These are phyloP conservation scores for Archocentrus centrarchus DNA, from an alignment of 2,113 vertebrate genomes.

Conservation along the genomic window DNA sequence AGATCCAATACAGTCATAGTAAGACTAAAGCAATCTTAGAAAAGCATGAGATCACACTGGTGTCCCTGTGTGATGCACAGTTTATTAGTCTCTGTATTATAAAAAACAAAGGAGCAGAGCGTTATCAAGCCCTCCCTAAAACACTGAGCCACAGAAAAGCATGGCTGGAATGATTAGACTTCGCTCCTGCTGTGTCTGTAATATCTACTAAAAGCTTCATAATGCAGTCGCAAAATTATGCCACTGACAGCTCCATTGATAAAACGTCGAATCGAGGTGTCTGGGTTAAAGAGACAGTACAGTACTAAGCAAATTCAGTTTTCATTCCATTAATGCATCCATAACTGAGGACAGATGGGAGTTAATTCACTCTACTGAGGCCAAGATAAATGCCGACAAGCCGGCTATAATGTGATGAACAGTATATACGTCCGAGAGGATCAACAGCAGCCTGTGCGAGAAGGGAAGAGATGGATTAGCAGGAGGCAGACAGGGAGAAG, in stretches of 20 bases:
- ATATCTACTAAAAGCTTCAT: constrained; percentile 37
- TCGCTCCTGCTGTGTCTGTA: not conserved
- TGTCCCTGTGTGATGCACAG: not conserved
- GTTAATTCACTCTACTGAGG: constrained; percentile 1
- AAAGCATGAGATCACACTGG: not conserved
- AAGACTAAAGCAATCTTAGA: not conserved
- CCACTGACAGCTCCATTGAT: constrained; percentile 3
- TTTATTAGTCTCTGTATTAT: not conserved
- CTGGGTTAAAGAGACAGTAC: constrained; percentile 3
- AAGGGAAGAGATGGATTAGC: constrained; percentile 49
- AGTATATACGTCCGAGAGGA: constrained; percentile 11
- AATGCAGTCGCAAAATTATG: constrained; percentile 11
- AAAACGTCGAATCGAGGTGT: not conserved
- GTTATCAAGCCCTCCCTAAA: not conserved
- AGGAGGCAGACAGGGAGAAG: constrained; percentile 17
- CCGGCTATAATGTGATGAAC: not conserved
- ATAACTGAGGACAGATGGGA: not conserved
- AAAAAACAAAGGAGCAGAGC: not conserved
- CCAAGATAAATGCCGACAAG: constrained; percentile 7
- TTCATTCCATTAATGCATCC: constrained; percentile 13
- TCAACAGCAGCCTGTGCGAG: constrained; percentile 30
- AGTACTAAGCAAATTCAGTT: not conserved
- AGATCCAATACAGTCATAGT: not conserved
- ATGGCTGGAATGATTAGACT: not conserved
- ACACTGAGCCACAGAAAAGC: not conserved